Evolutionary conservation across 1,140 invertebrate genomes (phyloP), one percentile per base, ranked within the genome.

Genomic region (Pseudobourletiella spinata): DNA sequence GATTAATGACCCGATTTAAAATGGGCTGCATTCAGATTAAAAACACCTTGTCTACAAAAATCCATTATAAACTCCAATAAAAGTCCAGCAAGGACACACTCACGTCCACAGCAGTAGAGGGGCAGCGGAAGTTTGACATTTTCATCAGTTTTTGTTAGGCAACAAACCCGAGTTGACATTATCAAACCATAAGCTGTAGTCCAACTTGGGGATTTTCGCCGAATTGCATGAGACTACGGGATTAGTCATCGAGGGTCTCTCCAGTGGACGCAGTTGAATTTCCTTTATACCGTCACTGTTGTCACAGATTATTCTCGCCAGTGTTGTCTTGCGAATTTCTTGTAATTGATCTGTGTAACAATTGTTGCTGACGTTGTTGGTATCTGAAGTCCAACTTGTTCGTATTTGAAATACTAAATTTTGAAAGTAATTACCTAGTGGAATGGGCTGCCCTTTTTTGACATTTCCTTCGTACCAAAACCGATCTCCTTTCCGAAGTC

Each of bases 271-370:
- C 6, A 80, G 79, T 71, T 95, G 93, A 3, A 89, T 81, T 18
- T 79, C 74, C 20, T 80, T 77, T 1, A 95, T 77, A 2, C 82
- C 79, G 66, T 89, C 87, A 1, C 88, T 83, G 76, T 91, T 97
- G 61, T 91, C 86, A 72, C 95, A 99, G 42, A 98, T 86, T 3
- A 98, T 80, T 35, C 83, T 79, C 0, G 91, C 86, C 16, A 99
- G 74, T 1, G 84, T 84, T 1, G 84, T 85, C 72, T 90, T 91
- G 28, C 90, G 82, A 24, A 98, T 85, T 72, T 95, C 86, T 8
- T 77, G 73, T 3, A 98, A 75, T 82, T 99, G 95, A 39, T 82
- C 86, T 86, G 71, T 26, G 29, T 6, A 76, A 71, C 93, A 93
- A 26, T 6, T 26, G 3, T 20, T 79, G 79, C 58, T n/a, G n/a